These are phyloP conservation scores for Aromia moschata DNA, from an alignment of 2,888 invertebrate species.

Conservation along the genomic window DNA sequence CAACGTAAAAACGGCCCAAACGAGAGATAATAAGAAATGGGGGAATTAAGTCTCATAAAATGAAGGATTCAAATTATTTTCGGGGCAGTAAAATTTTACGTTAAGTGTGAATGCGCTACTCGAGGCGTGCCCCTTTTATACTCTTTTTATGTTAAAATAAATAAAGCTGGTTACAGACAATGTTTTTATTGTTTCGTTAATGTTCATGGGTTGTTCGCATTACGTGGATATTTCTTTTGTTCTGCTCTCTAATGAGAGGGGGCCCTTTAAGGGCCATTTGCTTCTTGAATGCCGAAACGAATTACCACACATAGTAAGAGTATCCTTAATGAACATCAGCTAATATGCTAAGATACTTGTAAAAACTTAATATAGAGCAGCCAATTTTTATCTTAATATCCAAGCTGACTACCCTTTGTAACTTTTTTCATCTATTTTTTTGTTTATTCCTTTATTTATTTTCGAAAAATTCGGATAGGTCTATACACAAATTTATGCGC, in stretches of 20 bases:
- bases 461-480: too few species aligned
- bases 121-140: slow-evolving; percentile 3
- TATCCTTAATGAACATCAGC: too few species aligned
- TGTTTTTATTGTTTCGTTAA: neutral
- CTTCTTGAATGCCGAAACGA: neutral
- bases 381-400: too few species aligned
- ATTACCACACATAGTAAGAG: too few species aligned
- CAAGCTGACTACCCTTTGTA: too few species aligned
- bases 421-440: too few species aligned
- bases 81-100: slow-evolving; percentile 14
- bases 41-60: slow-evolving; percentile 14
- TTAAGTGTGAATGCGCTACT: slow-evolving; percentile 10
- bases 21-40: slow-evolving; percentile 24
- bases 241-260: neutral
- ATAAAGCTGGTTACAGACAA: neutral
- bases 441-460: too few species aligned
- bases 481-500: too few species aligned
- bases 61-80: slow-evolving; percentile 19
- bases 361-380: too few species aligned
- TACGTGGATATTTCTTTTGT: neutral
- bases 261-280: neutral
- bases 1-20: slow-evolving; percentile 19
- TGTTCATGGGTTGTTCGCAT: neutral
- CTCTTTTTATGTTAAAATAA: slow-evolving; percentile 10
- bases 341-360: too few species aligned